These are phyloP conservation scores for Acanthacorydalis orientalis DNA, from an alignment of 2,888 invertebrate species.

Conservation along the genomic window DNA sequence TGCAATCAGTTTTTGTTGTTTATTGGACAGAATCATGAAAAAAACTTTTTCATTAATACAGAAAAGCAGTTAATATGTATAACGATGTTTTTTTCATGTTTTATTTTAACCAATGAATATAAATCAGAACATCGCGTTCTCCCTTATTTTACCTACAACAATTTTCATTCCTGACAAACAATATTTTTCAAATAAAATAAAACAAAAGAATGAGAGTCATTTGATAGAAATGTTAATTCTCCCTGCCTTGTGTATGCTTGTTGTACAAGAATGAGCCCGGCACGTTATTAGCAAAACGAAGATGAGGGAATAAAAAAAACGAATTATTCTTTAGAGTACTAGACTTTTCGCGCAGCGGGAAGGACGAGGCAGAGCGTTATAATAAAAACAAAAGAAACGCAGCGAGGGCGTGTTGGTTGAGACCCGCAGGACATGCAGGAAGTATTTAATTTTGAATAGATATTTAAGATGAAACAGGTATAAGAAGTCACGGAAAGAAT, in stretches of 20 bases:
- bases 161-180: background rate
- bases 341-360: background rate
- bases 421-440: background rate
- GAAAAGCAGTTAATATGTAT: no score
- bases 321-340: slow-evolving; percentile 13
- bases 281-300: slow-evolving; percentile 22
- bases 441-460: no score
- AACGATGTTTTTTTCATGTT: no score
- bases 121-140: background rate
- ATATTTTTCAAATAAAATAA: slow-evolving; percentile 1
- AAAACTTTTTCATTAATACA: background rate
- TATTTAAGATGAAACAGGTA: no score
- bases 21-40: background rate
- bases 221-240: background rate
- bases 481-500: no score
- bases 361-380: background rate
- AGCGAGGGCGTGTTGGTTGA: background rate
- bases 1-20: background rate
- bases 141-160: background rate
- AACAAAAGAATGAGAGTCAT: slow-evolving; percentile 1
- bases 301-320: slow-evolving; percentile 20
- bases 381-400: background rate
- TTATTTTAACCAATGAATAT: no score
- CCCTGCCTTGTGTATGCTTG: background rate
- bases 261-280: slow-evolving; percentile 8